phyloP scores from a whole-genome alignment of 2,888 invertebrate genomes.

The Congeria kusceri region DNA sequence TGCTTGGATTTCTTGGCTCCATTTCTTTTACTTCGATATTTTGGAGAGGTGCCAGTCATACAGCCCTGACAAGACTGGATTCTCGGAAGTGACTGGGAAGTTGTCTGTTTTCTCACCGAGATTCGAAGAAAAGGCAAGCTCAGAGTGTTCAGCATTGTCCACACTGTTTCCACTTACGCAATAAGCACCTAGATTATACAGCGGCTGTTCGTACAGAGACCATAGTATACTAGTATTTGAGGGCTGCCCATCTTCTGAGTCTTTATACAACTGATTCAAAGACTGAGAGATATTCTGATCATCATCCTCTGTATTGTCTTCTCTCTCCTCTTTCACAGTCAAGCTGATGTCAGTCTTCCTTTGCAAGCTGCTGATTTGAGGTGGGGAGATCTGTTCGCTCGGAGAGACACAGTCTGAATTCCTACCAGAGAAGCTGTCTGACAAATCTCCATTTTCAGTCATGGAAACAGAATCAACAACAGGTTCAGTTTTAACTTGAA shows the following conservation, averaged over 20 bases:
- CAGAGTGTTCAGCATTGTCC: slow-evolving; percentile 13
- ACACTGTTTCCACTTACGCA: slow-evolving; percentile 15
- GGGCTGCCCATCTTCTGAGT: slow-evolving; percentile 21
- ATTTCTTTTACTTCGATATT: slow-evolving; percentile 53
- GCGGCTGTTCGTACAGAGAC: slow-evolving; percentile 51
- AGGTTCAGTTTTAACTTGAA: slow-evolving; percentile 56
- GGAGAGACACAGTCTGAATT: slow-evolving; percentile 5
- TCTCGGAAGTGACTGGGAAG: slow-evolving; percentile 46
- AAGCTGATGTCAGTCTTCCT: slow-evolving; percentile 44
- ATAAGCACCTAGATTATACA: slow-evolving; percentile 34
- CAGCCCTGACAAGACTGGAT: slow-evolving; percentile 59
- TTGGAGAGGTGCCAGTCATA: slow-evolving; percentile 59
- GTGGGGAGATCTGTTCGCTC: slow-evolving; percentile 1
- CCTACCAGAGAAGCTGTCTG: neutral
- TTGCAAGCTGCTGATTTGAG: slow-evolving; percentile 45
- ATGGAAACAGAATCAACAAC: slow-evolving; percentile 28
- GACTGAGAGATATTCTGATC: slow-evolving; percentile 3
- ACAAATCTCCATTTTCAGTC: slow-evolving; percentile 13
- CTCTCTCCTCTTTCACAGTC: slow-evolving; percentile 9
- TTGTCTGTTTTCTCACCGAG: slow-evolving; percentile 47
- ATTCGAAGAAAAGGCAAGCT: slow-evolving; percentile 31
- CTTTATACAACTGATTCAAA: neutral
- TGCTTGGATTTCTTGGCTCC: slow-evolving; percentile 40
- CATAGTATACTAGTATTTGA: slow-evolving; percentile 50
- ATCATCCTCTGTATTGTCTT: slow-evolving; percentile 1